Evolutionary conservation across 2,888 invertebrate genomes (phyloP).

Genomic region (Cosmopolites sordidus): DNA sequence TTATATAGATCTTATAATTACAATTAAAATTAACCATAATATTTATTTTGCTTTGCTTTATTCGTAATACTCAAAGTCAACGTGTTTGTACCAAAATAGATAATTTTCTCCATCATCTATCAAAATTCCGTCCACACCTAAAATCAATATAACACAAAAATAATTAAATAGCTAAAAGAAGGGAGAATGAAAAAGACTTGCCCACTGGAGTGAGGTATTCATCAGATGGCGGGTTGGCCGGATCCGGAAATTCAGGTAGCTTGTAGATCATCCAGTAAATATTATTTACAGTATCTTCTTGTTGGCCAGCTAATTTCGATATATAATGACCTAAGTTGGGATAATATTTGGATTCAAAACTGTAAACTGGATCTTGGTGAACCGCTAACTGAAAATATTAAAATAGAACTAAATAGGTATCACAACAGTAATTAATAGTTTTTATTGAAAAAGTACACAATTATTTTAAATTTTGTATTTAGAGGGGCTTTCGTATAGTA

Average conservation of each 20-base stretch:
- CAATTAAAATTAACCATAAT: too few relatives aligned
- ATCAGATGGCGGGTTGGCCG: not conserved
- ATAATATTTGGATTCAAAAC: not conserved
- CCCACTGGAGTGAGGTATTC: slow-evolving; percentile 1
- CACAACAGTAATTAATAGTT: too few relatives aligned
- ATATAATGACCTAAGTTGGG: slow-evolving; percentile 6
- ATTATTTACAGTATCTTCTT: slow-evolving; percentile 6
- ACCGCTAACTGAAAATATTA: slow-evolving; percentile 3
- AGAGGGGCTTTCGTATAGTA: too few relatives aligned
- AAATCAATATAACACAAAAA: not conserved
- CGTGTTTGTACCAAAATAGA: slow-evolving; percentile 5
- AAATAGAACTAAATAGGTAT: too few relatives aligned
- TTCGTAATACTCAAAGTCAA: too few relatives aligned
- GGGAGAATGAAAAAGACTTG: not conserved
- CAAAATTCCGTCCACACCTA: slow-evolving; percentile 3
- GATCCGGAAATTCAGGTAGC: not conserved
- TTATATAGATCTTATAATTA: too few relatives aligned
- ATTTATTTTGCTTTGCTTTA: too few relatives aligned
- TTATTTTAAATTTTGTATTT: too few relatives aligned
- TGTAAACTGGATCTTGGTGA: not conserved
- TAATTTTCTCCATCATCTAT: not conserved
- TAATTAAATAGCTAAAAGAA: not conserved
- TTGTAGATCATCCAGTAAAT: slow-evolving; percentile 11
- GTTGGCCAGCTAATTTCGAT: not conserved
- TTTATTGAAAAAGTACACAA: too few relatives aligned